phyloP scores from a whole-genome alignment of 2,797 vertebrate genomes.

The Alca torda region DNA sequence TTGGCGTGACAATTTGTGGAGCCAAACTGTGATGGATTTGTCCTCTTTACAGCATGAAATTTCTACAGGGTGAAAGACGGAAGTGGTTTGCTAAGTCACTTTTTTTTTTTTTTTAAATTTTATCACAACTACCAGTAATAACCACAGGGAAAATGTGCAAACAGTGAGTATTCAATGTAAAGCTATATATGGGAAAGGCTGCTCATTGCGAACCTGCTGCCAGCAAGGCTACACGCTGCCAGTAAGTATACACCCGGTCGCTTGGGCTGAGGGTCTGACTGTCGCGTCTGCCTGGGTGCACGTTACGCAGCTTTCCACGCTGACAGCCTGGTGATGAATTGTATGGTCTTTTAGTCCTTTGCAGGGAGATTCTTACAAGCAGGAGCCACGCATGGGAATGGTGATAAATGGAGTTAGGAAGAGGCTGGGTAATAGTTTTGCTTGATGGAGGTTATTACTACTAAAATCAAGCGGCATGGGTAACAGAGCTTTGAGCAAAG shows the following conservation, averaged over 20 bases:
- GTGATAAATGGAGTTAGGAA: background rate
- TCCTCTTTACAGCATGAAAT: background rate
- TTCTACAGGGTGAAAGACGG: constrained; percentile 32
- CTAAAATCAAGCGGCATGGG: rapidly evolving
- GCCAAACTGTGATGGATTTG: background rate
- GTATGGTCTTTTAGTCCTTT: background rate
- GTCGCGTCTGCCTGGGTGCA: background rate
- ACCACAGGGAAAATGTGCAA: background rate
- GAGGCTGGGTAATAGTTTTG: background rate
- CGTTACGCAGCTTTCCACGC: background rate
- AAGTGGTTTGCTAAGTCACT: constrained; percentile 62
- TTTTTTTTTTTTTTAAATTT: background rate
- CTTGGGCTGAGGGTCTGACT: background rate
- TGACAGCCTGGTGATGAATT: rapidly evolving
- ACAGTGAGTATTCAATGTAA: background rate
- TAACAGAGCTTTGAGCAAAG: background rate
- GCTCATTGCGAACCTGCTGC: background rate
- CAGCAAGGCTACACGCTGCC: background rate
- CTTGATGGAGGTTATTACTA: background rate
- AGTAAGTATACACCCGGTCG: background rate
- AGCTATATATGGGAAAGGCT: background rate
- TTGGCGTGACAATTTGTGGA: background rate
- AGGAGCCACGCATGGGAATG: background rate
- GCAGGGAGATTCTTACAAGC: background rate
- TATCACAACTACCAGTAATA: constrained; percentile 57